phyloP scores from a whole-genome alignment of 1,140 invertebrate genomes.

The Drosophila orena region DNA sequence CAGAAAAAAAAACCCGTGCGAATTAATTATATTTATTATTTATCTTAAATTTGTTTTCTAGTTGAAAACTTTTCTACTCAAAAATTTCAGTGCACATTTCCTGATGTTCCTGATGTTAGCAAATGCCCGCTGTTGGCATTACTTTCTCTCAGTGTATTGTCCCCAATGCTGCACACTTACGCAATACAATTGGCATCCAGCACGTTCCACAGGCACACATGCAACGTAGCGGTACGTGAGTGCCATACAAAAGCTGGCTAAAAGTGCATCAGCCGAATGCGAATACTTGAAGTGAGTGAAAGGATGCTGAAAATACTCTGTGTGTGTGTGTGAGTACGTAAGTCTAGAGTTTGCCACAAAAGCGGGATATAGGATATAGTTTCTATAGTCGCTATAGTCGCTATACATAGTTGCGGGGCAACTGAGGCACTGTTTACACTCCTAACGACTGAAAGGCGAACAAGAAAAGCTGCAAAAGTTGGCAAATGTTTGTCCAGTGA shows the following conservation, averaged over 20 bases:
- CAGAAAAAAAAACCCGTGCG: too few relatives aligned
- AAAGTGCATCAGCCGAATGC: conserved; percentile 41
- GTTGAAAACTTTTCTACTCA: too few relatives aligned
- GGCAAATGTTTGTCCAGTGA: conserved; percentile 28
- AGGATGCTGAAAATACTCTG: conserved; percentile 1
- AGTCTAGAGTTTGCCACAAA: conserved; percentile 16
- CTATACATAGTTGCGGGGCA: conserved; percentile 5
- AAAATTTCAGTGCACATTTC: too few relatives aligned
- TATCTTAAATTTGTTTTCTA: too few relatives aligned
- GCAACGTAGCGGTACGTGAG: conserved; percentile 57
- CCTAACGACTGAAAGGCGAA: conserved; percentile 50
- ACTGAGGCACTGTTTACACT: conserved; percentile 45
- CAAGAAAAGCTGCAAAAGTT: conserved; percentile 23
- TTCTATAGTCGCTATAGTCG: conserved; percentile 15
- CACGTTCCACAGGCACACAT: conserved; percentile 46
- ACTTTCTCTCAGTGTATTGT: conserved; percentile 13
- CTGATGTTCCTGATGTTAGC: too few relatives aligned
- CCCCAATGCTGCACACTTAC: conserved; percentile 50
- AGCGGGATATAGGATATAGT: conserved; percentile 11
- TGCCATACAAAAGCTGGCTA: conserved; percentile 59
- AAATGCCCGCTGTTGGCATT: background rate
- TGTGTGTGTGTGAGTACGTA: background rate
- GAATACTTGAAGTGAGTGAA: conserved; percentile 28
- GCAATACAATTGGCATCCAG: conserved; percentile 63
- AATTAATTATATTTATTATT: too few relatives aligned